Evolutionary conservation across 2,797 vertebrate species (phyloP), one percentile per base, ranked within the genome.

Genomic region (Pangasius larnaudii): DNA sequence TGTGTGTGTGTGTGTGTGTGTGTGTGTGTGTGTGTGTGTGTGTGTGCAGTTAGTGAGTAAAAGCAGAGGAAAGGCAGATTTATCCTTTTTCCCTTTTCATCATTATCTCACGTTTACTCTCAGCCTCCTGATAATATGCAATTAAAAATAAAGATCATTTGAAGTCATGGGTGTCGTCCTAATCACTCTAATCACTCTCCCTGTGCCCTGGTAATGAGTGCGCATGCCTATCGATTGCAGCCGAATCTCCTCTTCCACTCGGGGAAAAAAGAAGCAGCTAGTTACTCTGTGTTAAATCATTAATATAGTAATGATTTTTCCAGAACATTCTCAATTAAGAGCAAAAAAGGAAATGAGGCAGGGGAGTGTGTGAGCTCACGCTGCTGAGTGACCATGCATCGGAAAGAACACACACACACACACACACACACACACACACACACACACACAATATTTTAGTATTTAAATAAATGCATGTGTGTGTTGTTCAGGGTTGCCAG

Each of bases 141-240:
- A 96, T 96, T 96, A 95, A 96, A 96, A 95, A 94, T 94, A 95
- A 95, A 95, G 95, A 96, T 95, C 94, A 95, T 96, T 96, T 95
- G 95, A 96, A 96, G 95, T 96, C 96, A 95, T 95, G 95, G 95
- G 94, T 95, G 95, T 95, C 94, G 95, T 94, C 94, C 95, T 96
- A 96, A 96, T 96, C 96, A 96, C 96, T 96, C 96, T 96, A 96
- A 96, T 96, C 96, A 96, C 96, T 96, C 95, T 96, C 96, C 96
- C 95, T 96, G 95, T 92, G 90, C 90, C 93, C 93, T 95, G 95
- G 95, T 96, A 96, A 96, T 96, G 95, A 96, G 95, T 93, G 95
- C 93, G 94, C 94, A 95, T 95, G 93, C 93, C 92, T 95, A 96
- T 96, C 92, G 95, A 96, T 96, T 91, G 72, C 90, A 91, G 94